A percentile compares a stretch with the other conserved stretches of the same genome.
Evolutionary conservation across 2,113 vertebrate species (phyloP).

Genomic region (Oceanodroma tethys): DNA sequence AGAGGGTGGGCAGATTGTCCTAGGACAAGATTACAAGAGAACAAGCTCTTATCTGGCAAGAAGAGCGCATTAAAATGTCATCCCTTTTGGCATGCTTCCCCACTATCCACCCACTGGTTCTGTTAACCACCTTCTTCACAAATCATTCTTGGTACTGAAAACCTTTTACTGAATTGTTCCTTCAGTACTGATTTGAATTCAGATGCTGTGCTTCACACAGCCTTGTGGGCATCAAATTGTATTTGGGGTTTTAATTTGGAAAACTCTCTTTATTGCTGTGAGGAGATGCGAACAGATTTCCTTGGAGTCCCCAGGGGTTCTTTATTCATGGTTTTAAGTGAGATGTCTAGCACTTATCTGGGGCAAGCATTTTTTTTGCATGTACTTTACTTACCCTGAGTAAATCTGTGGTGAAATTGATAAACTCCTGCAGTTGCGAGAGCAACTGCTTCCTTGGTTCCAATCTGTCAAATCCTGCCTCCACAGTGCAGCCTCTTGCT

Average conservation of each 20-base stretch:
- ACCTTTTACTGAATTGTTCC: neutral
- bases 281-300: neutral
- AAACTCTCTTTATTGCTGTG: neutral
- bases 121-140: neutral
- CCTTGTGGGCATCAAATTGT: neutral
- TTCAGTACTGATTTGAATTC: conserved; percentile 9
- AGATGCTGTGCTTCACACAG: neutral
- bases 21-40: neutral
- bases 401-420: conserved; percentile 61
- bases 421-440: conserved; percentile 11
- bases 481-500: conserved; percentile 56
- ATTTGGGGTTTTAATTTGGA: conserved; percentile 17
- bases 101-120: neutral
- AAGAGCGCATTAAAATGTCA: neutral
- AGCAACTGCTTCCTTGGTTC: conserved; percentile 42
- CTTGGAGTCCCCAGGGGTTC: conserved; percentile 11
- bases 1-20: neutral
- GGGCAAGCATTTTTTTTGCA: conserved; percentile 9
- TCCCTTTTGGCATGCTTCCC: neutral
- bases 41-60: neutral
- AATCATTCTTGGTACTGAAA: neutral
- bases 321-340: neutral
- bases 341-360: conserved; percentile 72
- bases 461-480: conserved; percentile 39
- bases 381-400: conserved; percentile 37